A percentile compares a stretch with the other conserved stretches of the same genome.
These are phyloP conservation scores for Orthosia gothica DNA, from an alignment of 2,888 invertebrate species.

Conservation along the genomic window DNA sequence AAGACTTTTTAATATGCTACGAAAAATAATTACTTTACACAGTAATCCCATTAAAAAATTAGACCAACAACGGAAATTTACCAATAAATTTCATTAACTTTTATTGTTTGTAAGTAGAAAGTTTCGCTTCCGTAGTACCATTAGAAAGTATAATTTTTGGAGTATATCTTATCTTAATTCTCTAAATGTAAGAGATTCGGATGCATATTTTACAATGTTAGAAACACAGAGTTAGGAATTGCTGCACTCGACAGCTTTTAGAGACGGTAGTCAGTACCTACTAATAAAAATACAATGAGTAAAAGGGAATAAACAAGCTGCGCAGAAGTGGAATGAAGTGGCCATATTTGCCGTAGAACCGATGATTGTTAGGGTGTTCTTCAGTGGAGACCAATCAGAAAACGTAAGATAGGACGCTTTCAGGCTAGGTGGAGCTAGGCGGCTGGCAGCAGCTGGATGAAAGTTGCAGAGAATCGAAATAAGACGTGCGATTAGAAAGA, in stretches of 20 bases:
- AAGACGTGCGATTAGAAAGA: too few relatives aligned
- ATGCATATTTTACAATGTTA: slow-evolving; percentile 47
- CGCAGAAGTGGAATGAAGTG: too few relatives aligned
- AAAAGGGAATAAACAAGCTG: too few relatives aligned
- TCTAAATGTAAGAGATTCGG: slow-evolving; percentile 51
- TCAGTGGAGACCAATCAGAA: too few relatives aligned
- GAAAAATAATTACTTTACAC: slow-evolving; percentile 34
- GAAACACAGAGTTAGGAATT: background rate
- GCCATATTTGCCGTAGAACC: too few relatives aligned
- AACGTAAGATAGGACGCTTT: too few relatives aligned
- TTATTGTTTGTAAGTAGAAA: slow-evolving; percentile 62
- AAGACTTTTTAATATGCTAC: background rate
- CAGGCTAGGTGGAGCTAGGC: too few relatives aligned
- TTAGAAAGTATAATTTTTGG: slow-evolving; percentile 62
- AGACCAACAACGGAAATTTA: slow-evolving; percentile 22
- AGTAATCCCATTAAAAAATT: slow-evolving; percentile 37
- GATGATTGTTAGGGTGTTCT: too few relatives aligned
- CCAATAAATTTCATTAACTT: slow-evolving; percentile 38
- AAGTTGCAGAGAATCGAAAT: too few relatives aligned
- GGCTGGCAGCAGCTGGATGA: too few relatives aligned
- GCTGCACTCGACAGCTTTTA: background rate
- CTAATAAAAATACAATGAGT: too few relatives aligned
- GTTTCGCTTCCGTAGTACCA: slow-evolving; percentile 30
- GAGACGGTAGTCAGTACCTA: too few relatives aligned
- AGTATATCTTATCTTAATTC: slow-evolving; percentile 50